Conservation (phyloP, 1,140 invertebrate species). For the Drosophila guanche region DNA sequence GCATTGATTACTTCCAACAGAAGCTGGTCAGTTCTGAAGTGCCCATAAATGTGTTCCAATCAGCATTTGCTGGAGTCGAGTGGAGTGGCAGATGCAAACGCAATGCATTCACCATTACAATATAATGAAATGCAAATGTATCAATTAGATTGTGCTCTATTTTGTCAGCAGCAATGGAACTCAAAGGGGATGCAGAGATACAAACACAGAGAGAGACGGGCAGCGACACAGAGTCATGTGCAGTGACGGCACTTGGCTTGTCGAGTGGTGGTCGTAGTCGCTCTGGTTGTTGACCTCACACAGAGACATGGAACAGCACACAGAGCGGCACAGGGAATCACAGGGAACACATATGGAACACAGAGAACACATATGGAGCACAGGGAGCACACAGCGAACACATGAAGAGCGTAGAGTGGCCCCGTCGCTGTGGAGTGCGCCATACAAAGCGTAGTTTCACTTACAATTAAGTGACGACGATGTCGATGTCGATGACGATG, state of each 20-base stretch:
- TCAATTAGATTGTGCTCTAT: slow-evolving; percentile 82
- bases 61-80: background rate
- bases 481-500: slow-evolving; percentile 71
- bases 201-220: slow-evolving; percentile 22
- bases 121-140: slow-evolving; percentile 79
- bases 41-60: slow-evolving; percentile 29
- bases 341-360: background rate
- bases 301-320: slow-evolving; percentile 1
- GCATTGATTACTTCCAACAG: too few relatives aligned
- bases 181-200: slow-evolving; percentile 26
- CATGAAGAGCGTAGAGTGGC: slow-evolving; percentile 3
- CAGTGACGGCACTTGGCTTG: slow-evolving; percentile 63
- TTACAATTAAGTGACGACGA: slow-evolving; percentile 79
- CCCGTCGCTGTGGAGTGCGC: slow-evolving; percentile 28
- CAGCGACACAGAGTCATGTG: background rate
- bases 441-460: slow-evolving; percentile 76
- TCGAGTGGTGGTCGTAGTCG: slow-evolving; percentile 62
- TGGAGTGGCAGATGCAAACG: slow-evolving; percentile 49
- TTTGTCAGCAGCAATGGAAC: slow-evolving; percentile 67
- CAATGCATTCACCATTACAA: slow-evolving; percentile 41
- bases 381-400: slow-evolving; percentile 9
- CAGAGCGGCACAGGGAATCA: background rate
- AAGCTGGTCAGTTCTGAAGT: too few relatives aligned
- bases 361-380: background rate
- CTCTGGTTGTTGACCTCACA: slow-evolving; percentile 74